phyloP scores from a whole-genome alignment of 2,888 invertebrate species.

The Polymixis flavicincta region DNA sequence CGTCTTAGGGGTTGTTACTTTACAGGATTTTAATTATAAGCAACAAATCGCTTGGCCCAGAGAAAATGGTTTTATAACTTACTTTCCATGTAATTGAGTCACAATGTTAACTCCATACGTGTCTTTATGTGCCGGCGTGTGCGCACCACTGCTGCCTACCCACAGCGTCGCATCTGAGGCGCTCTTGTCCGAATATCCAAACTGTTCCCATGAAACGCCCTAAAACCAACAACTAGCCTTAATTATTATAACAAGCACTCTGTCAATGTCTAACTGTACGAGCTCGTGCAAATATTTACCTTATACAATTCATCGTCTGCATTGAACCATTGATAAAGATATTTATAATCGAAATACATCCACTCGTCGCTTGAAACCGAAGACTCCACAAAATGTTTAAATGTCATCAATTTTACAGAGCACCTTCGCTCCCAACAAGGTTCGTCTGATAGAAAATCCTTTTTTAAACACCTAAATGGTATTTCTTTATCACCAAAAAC shows the following conservation, averaged over 20 bases:
- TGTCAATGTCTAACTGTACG: neutral
- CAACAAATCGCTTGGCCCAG: neutral
- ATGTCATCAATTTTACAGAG: constrained; percentile 89
- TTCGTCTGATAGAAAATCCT: constrained; percentile 82
- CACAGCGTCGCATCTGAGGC: constrained; percentile 95
- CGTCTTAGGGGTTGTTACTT: no score
- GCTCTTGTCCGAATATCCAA: constrained; percentile 93
- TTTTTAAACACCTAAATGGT: constrained; percentile 89
- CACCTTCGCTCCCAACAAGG: constrained; percentile 96
- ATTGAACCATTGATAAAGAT: constrained; percentile 93
- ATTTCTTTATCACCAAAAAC: constrained; percentile 90
- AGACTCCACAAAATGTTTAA: constrained; percentile 91
- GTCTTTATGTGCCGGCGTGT: constrained; percentile 98
- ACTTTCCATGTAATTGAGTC: constrained; percentile 97
- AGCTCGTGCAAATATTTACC: constrained; percentile 77
- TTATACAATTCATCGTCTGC: constrained; percentile 90
- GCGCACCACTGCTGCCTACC: constrained; percentile 96
- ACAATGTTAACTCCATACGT: constrained; percentile 98
- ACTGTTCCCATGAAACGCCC: constrained; percentile 91
- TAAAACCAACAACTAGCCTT: constrained; percentile 55
- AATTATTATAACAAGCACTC: constrained; percentile 22
- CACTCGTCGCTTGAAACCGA: constrained; percentile 88
- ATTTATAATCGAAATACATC: constrained; percentile 97
- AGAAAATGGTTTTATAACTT: constrained; percentile 49
- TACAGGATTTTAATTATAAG: neutral